Percentiles rank a stretch among this genome's conserved stretches.
These are phyloP conservation scores for Heliconius cydno DNA, from an alignment of 2,888 invertebrate species.

Conservation along the genomic window DNA sequence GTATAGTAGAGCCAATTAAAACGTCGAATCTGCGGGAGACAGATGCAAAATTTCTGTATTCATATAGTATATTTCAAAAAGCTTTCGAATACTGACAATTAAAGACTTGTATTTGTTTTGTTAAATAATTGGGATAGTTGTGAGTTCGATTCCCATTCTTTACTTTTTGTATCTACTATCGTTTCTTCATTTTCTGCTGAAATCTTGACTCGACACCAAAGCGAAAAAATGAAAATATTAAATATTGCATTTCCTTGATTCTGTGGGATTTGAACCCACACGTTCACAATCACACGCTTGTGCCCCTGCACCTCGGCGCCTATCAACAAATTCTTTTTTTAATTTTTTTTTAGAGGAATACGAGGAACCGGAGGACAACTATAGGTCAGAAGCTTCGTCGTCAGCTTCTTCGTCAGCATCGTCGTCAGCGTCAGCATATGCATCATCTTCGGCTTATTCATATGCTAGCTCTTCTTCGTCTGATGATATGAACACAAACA, in stretches of 20 bases:
- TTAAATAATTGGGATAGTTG: neutral
- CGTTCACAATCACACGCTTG: too few species aligned
- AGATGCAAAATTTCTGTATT: neutral
- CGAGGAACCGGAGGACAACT: neutral
- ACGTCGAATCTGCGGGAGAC: neutral
- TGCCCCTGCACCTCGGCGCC: too few species aligned
- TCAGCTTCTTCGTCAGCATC: conserved; percentile 18
- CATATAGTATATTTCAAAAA: neutral
- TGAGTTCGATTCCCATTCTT: neutral
- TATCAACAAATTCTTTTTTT: too few species aligned
- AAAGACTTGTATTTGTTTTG: neutral
- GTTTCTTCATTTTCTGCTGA: too few species aligned
- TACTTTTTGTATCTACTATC: too few species aligned
- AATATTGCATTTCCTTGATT: too few species aligned
- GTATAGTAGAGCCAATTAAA: conserved; percentile 12
- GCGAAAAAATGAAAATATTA: too few species aligned
- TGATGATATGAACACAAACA: neutral
- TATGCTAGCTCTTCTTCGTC: neutral
- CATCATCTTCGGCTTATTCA: conserved; percentile 9
- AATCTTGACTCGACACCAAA: too few species aligned
- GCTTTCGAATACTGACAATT: neutral
- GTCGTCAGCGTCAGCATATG: conserved; percentile 2
- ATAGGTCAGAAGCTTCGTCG: neutral
- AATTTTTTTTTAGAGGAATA: conserved; percentile 19
- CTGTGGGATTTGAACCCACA: too few species aligned